phyloP scores from a whole-genome alignment of 2,113 vertebrate species.

The Tachysurus vachellii region DNA sequence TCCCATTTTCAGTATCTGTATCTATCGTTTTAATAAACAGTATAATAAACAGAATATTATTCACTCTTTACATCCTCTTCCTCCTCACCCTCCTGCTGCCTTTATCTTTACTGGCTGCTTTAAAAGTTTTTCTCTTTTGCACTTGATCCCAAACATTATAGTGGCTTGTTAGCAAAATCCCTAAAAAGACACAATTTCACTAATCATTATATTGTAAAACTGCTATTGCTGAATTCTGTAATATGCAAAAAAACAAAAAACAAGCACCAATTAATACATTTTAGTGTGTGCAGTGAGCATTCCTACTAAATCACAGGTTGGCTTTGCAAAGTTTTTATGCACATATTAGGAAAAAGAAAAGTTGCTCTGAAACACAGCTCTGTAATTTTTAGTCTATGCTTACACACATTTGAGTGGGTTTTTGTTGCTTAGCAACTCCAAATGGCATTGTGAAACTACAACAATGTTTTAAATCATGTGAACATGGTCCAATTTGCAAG shows the following conservation, averaged over 20 bases:
- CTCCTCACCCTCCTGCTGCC: constrained; percentile 89
- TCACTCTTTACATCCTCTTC: constrained; percentile 70
- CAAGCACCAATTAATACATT: not conserved
- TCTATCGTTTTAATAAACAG: constrained; percentile 59
- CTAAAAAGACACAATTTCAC: not conserved
- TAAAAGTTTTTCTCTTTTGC: constrained; percentile 83
- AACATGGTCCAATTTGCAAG: not conserved
- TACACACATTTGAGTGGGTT: not conserved
- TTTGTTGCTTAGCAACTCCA: constrained; percentile 16
- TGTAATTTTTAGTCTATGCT: not conserved
- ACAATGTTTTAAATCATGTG: not conserved
- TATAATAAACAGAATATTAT: constrained; percentile 69
- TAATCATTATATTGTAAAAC: not conserved
- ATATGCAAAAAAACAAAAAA: not conserved
- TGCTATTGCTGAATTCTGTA: not conserved
- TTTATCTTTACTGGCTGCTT: constrained; percentile 87
- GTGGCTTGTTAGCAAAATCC: not conserved
- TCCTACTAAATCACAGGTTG: not conserved
- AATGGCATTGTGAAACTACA: not conserved
- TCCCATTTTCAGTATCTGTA: constrained; percentile 60
- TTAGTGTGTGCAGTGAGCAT: not conserved
- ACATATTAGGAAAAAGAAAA: not conserved
- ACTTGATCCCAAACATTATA: constrained; percentile 63
- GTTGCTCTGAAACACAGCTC: not conserved
- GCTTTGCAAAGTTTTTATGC: not conserved